Percentiles rank a stretch among this genome's conserved stretches.
These are phyloP conservation scores for Pampus argenteus DNA, from an alignment of 2,797 vertebrate genomes.

Conservation along the genomic window DNA sequence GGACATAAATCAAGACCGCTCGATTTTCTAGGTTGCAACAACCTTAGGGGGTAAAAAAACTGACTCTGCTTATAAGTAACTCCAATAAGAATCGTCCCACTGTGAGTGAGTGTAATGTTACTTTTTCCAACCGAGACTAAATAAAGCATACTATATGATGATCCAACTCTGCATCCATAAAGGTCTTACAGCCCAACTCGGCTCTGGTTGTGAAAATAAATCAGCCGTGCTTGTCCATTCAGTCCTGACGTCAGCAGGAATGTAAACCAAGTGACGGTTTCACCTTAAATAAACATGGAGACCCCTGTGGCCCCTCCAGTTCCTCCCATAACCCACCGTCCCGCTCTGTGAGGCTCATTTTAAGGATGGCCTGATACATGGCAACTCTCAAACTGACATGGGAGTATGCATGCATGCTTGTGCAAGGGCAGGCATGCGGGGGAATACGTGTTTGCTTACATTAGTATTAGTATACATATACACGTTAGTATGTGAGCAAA, in stretches of 20 bases:
- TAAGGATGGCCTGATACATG: constrained; percentile 32
- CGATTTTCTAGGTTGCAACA: constrained; percentile 9
- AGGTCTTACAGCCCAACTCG: constrained; percentile 16
- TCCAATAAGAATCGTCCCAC: constrained; percentile 15
- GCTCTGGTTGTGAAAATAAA: constrained; percentile 64
- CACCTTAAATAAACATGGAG: constrained; percentile 61
- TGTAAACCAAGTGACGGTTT: constrained; percentile 56
- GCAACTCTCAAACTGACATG: constrained; percentile 46
- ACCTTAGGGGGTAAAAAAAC: constrained; percentile 20
- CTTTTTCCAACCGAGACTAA: constrained; percentile 31
- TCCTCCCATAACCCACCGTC: constrained; percentile 13
- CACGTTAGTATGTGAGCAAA: constrained; percentile 12
- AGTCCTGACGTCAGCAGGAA: constrained; percentile 45
- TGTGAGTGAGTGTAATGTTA: constrained; percentile 20
- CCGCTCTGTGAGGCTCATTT: constrained; percentile 13
- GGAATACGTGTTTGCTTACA: constrained; percentile 32
- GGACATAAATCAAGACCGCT: background rate
- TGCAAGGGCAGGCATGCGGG: constrained; percentile 9
- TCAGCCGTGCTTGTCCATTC: constrained; percentile 54
- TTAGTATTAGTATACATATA: constrained; percentile 26
- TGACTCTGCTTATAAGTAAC: constrained; percentile 9
- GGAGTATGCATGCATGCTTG: constrained; percentile 31
- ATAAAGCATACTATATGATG: constrained; percentile 29
- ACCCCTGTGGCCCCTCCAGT: constrained; percentile 26
- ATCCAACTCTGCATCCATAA: constrained; percentile 21